phyloP scores from a whole-genome alignment of 2,113 vertebrate genomes.

The Chiloscyllium plagiosum region DNA sequence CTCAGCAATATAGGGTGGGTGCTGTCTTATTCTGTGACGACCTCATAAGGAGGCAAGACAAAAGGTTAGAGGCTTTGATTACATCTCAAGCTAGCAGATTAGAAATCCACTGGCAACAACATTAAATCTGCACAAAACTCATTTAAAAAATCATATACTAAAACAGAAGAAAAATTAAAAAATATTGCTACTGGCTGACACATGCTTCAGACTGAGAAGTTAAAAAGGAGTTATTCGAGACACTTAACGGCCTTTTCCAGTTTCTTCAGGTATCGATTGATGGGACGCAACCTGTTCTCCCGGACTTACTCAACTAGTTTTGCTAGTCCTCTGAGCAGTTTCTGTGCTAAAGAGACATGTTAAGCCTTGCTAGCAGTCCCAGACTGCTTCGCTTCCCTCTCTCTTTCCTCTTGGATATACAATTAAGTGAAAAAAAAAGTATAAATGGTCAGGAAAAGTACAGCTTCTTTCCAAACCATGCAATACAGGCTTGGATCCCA shows the following conservation, averaged over 20 bases:
- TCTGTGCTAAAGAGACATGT: slow-evolving; percentile 23
- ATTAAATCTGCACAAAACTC: slow-evolving; percentile 9
- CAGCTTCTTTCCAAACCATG: slow-evolving; percentile 28
- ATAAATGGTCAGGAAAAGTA: slow-evolving; percentile 18
- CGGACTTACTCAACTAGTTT: neutral
- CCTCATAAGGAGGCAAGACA: neutral
- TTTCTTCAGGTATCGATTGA: neutral
- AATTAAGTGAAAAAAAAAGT: slow-evolving; percentile 11
- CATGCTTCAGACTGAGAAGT: neutral
- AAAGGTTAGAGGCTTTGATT: neutral
- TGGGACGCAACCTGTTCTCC: neutral
- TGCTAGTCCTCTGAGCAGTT: neutral
- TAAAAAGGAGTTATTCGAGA: neutral
- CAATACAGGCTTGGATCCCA: slow-evolving; percentile 26
- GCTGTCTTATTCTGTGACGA: neutral
- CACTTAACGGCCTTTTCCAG: slow-evolving; percentile 11
- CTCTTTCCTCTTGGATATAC: neutral
- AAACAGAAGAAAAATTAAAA: neutral
- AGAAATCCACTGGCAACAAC: neutral
- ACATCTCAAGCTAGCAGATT: neutral
- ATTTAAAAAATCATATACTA: slow-evolving; percentile 6
- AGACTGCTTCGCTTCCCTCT: neutral
- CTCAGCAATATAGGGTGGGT: neutral
- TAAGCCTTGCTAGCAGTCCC: slow-evolving; percentile 11
- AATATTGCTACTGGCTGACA: neutral